These are phyloP conservation scores for Pinctada fucata DNA, from an alignment of 2,888 invertebrate species.

Conservation along the genomic window DNA sequence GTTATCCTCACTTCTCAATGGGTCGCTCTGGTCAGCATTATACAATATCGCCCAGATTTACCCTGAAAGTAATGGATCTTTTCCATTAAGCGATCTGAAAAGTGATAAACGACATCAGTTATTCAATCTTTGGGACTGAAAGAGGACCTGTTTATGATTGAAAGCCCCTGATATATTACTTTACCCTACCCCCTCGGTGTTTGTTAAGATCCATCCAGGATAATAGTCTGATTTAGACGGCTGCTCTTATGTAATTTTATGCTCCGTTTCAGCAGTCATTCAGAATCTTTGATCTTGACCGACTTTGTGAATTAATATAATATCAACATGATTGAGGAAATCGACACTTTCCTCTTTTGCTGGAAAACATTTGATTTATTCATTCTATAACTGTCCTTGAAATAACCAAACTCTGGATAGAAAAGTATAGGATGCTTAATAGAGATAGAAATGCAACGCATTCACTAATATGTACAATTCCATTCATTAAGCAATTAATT, in stretches of 20 bases:
- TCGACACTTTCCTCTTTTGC: too few species aligned
- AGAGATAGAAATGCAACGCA: too few species aligned
- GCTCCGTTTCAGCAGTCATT: background rate
- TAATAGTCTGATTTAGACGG: background rate
- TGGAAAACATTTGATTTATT: too few species aligned
- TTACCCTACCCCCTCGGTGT: background rate
- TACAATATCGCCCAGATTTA: background rate
- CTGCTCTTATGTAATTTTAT: conserved; percentile 1
- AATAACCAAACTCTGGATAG: too few species aligned
- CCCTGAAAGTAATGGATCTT: background rate
- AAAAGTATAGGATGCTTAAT: too few species aligned
- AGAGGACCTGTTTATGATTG: background rate
- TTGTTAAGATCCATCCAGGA: background rate
- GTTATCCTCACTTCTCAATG: background rate
- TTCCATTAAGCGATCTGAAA: conserved; percentile 1
- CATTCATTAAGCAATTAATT: too few species aligned
- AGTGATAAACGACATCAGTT: background rate
- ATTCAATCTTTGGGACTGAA: background rate
- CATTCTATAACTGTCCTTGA: too few species aligned
- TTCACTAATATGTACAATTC: too few species aligned
- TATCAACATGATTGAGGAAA: too few species aligned
- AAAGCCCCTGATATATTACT: background rate
- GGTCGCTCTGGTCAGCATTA: background rate
- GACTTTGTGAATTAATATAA: too few species aligned
- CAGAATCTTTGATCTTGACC: background rate